Evolutionary conservation across 2,888 invertebrate genomes (phyloP), one percentile per base, ranked within the genome.

Genomic region (Cantharis rustica): DNA sequence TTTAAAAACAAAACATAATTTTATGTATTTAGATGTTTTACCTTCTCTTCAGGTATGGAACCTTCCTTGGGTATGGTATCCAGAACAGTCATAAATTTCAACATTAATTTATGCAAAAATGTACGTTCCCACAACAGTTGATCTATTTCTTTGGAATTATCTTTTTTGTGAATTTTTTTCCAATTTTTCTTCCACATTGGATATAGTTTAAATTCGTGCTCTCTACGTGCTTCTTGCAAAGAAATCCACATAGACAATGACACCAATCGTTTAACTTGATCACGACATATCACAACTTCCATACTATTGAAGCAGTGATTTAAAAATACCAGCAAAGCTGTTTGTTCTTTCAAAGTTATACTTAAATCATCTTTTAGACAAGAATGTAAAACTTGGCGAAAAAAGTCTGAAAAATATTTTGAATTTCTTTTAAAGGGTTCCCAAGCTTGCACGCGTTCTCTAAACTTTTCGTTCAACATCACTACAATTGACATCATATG

Each of bases 391-490:
- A 97, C 94, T 86, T 95, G 94, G 83, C 94, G 93, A 85, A 97
- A 96, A 85, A 97, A 96, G 1, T 92, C 92, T 0, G 94, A 90
- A 86, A 97, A 97, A 79, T 95, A 92, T 2, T 93, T 92, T 0
- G 95, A 93, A 73, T 92, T 90, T 81, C 93, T 93, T 78, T 95
- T 92, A 84, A 98, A 97, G 0, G 94, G 95, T 89, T 95, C 94
- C 99, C 99, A 99, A 3, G 98, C 97, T 78, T 96, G 96, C 10
- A 99, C 98, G 72, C 99, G 90, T 88, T 99, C 99, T 1, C 99
- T 91, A 86, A 98, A 98, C 88, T 99, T 99, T 87, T 99, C 99
- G 89, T 99, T 99, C 68, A 99, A 93, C 96, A 99, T 97, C 0
- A 96, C 94, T n/a, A 98, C 95, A 80, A 99, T 97, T 0, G 98